Evolutionary conservation across 2,797 vertebrate genomes (phyloP).

Genomic region (Squalus acanthias): DNA sequence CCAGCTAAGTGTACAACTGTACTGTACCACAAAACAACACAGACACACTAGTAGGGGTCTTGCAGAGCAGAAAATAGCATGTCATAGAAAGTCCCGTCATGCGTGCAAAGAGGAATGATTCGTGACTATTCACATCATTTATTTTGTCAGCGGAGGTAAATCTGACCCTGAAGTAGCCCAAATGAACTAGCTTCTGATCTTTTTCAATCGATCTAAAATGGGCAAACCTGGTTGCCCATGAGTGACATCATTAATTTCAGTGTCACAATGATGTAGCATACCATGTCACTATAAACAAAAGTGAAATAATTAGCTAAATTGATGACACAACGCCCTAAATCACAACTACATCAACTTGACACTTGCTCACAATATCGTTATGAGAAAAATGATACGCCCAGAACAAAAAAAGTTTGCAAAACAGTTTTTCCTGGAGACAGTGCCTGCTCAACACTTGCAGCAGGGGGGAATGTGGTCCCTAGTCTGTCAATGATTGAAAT

Average conservation of each 20-base stretch:
- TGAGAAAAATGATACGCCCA: neutral
- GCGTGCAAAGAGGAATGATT: neutral
- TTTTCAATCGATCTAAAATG: neutral
- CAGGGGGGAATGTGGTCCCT: neutral
- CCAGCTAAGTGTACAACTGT: neutral
- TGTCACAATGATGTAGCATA: neutral
- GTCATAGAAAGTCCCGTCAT: too few relatives aligned
- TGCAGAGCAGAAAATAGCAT: too few relatives aligned
- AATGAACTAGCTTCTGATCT: neutral
- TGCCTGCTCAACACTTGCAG: neutral
- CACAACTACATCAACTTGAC: neutral
- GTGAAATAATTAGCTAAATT: neutral
- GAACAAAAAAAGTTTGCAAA: neutral
- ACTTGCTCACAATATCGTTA: neutral
- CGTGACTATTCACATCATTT: neutral
- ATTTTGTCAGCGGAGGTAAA: neutral
- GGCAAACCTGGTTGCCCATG: neutral
- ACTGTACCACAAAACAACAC: too few relatives aligned
- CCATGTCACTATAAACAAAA: neutral
- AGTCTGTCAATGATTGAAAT: neutral
- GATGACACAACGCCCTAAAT: neutral
- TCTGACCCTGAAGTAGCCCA: neutral
- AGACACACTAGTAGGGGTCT: too few relatives aligned
- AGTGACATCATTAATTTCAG: neutral
- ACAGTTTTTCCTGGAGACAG: too few relatives aligned